These are phyloP conservation scores for Pristionchus maxplancki DNA, from an alignment of 2,888 invertebrate genomes.

Conservation along the genomic window DNA sequence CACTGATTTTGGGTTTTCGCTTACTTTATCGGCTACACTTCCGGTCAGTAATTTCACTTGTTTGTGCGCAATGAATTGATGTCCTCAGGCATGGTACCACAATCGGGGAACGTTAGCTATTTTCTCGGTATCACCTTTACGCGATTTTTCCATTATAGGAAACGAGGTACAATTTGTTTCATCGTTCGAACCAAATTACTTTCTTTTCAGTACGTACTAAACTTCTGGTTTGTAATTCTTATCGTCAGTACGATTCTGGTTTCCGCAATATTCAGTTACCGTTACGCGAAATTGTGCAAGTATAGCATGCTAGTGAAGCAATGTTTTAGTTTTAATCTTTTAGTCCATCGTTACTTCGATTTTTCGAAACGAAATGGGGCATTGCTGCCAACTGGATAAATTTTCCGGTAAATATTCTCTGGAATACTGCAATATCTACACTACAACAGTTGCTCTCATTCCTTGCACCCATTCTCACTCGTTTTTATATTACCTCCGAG, in stretches of 20 bases:
- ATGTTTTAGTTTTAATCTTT: too few relatives aligned
- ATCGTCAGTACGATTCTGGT: not conserved
- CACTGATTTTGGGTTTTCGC: not conserved
- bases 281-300: constrained; percentile 13
- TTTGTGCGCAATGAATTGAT: not conserved
- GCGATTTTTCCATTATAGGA: not conserved
- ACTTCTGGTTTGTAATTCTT: not conserved
- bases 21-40: not conserved
- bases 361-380: not conserved
- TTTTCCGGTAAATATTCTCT: not conserved
- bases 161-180: not conserved
- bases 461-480: not conserved
- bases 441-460: not conserved
- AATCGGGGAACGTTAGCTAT: not conserved
- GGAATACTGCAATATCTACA: not conserved
- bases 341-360: not conserved
- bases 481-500: not conserved
- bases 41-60: not conserved
- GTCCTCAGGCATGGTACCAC: not conserved
- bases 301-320: not conserved
- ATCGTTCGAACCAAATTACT: too few relatives aligned
- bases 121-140: not conserved
- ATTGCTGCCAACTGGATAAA: not conserved
- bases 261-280: not conserved
- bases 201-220: not conserved